phyloP scores from a whole-genome alignment of 2,113 vertebrate species.

The Dicaeum eximium region DNA sequence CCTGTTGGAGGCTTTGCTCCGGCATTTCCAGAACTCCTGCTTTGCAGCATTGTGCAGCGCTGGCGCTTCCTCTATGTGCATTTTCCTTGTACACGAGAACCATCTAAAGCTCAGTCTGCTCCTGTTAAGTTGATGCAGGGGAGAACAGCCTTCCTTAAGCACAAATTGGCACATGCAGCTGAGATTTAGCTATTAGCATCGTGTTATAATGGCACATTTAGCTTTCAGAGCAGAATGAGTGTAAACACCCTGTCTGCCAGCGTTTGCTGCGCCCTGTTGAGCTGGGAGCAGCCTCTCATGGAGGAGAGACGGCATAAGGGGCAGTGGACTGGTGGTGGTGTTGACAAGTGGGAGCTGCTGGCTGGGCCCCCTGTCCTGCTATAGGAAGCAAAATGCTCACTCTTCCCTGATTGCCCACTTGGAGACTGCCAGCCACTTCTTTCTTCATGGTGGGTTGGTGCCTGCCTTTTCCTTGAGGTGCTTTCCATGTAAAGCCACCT shows the following conservation, averaged over 20 bases:
- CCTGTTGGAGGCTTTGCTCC: not conserved
- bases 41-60: not conserved
- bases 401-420: not conserved
- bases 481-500: not conserved
- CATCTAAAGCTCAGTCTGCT: not conserved
- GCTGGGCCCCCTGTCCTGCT: not conserved
- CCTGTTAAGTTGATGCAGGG: not conserved
- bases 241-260: not conserved
- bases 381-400: not conserved
- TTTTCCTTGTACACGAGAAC: not conserved
- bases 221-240: not conserved
- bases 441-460: not conserved
- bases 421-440: not conserved
- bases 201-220: slow-evolving; percentile 25
- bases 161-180: not conserved
- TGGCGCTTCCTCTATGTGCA: not conserved
- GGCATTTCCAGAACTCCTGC: not conserved
- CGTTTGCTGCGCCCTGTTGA: not conserved
- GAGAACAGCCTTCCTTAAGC: not conserved
- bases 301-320: not conserved
- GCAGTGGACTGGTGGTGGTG: not conserved
- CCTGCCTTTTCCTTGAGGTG: not conserved
- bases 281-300: rapidly evolving
- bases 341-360: not conserved
- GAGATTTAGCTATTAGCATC: slow-evolving; percentile 23